phyloP scores from a whole-genome alignment of 2,888 invertebrate species.

The Cotesia congregata region DNA sequence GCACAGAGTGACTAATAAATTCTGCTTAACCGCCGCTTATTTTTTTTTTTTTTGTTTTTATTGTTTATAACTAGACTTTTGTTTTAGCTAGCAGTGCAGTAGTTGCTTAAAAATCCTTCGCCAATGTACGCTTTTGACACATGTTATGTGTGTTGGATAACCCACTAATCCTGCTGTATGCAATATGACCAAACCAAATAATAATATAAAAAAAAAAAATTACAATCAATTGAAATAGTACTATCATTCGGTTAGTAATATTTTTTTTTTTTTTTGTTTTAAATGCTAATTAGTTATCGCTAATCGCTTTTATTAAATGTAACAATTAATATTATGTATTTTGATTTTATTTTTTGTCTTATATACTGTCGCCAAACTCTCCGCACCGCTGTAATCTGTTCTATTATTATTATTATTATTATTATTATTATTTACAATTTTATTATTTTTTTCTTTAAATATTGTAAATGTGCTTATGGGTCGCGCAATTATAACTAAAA shows the following conservation, averaged over 20 bases:
- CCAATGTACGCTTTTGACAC: conserved; percentile 63
- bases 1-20: conserved; percentile 41
- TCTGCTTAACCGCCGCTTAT: conserved; percentile 53
- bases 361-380: conserved; percentile 24
- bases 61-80: conserved; percentile 59
- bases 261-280: conserved; percentile 28
- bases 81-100: conserved; percentile 67
- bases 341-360: conserved; percentile 13
- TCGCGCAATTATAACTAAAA: conserved; percentile 34
- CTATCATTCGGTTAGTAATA: conserved; percentile 40
- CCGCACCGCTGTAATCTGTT: conserved; percentile 19
- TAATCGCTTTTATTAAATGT: neutral
- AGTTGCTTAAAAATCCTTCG: conserved; percentile 65
- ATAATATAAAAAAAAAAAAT: conserved; percentile 26
- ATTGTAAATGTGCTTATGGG: conserved; percentile 37
- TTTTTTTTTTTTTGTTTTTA: conserved; percentile 26
- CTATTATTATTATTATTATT: conserved; percentile 17
- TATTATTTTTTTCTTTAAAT: conserved; percentile 23
- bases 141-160: conserved; percentile 62
- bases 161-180: conserved; percentile 65
- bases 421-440: too few species aligned
- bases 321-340: conserved; percentile 6
- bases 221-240: conserved; percentile 27
- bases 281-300: conserved; percentile 18
- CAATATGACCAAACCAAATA: conserved; percentile 42